Conservation (phyloP, 1,140 invertebrate species). For the Euura saliciscinereae region DNA sequence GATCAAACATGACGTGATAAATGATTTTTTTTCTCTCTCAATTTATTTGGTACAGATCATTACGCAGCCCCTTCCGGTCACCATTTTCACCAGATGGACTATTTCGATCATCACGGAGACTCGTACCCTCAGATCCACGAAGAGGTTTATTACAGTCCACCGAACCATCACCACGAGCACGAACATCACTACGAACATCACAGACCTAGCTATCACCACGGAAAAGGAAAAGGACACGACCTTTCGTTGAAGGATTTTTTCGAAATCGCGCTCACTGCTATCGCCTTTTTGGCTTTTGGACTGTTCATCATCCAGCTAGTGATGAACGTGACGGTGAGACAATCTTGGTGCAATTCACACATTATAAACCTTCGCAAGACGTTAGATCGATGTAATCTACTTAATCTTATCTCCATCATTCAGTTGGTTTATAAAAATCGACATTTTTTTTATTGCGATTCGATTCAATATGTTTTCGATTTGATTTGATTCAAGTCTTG, state of each 20-base stretch:
- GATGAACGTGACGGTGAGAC: conserved; percentile 59
- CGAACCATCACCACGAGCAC: conserved; percentile 36
- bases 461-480: too few species aligned
- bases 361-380: too few species aligned
- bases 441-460: too few species aligned
- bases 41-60: too few species aligned
- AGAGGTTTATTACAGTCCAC: conserved; percentile 47
- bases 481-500: too few species aligned
- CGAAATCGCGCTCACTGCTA: conserved; percentile 76
- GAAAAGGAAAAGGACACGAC: conserved; percentile 59
- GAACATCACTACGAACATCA: conserved; percentile 41
- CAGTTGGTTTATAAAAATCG: too few species aligned
- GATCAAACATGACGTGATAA: too few species aligned
- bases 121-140: conserved; percentile 47
- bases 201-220: conserved; percentile 28
- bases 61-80: conserved; percentile 43
- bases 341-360: too few species aligned
- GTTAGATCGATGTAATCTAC: too few species aligned
- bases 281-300: conserved; percentile 79
- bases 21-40: conserved; percentile 8
- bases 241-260: conserved; percentile 74
- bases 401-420: too few species aligned
- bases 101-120: conserved; percentile 35
- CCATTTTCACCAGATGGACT: conserved; percentile 34
- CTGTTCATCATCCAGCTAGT: conserved; percentile 77